Conservation (phyloP, 2,113 vertebrate genomes). For the Macroglossus sobrinus region DNA sequence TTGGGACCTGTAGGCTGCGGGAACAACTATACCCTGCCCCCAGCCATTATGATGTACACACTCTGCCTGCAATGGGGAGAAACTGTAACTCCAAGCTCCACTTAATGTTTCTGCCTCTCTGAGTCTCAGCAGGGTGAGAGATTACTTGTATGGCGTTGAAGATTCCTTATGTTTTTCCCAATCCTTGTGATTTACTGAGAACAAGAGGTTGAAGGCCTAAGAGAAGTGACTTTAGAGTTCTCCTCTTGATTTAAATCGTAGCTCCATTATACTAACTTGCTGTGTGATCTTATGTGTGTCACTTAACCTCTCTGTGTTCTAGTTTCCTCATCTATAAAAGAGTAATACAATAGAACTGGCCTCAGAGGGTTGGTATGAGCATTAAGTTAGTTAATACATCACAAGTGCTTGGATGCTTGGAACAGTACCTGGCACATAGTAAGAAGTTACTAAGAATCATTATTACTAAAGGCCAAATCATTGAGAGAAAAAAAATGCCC, state of each 20-base stretch:
- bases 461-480: not conserved
- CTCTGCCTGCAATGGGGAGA: not conserved
- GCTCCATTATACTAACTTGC: not conserved
- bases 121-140: not conserved
- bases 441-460: not conserved
- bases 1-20: not conserved
- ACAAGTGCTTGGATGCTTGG: not conserved
- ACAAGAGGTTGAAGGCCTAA: not conserved
- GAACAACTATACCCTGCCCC: not conserved
- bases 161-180: not conserved
- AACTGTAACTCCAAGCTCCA: not conserved
- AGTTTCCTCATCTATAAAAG: not conserved
- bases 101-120: not conserved
- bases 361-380: not conserved
- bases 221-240: not conserved
- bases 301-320: not conserved
- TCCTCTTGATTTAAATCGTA: not conserved
- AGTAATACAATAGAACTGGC: not conserved
- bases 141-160: not conserved
- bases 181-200: not conserved
- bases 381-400: not conserved
- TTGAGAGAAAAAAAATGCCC: not conserved
- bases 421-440: not conserved
- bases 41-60: rapidly evolving
- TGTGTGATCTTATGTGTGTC: not conserved